Evolutionary conservation across 2,113 vertebrate genomes (phyloP), one percentile per base, ranked within the genome.

Genomic region (Rhadina sibilatrix): DNA sequence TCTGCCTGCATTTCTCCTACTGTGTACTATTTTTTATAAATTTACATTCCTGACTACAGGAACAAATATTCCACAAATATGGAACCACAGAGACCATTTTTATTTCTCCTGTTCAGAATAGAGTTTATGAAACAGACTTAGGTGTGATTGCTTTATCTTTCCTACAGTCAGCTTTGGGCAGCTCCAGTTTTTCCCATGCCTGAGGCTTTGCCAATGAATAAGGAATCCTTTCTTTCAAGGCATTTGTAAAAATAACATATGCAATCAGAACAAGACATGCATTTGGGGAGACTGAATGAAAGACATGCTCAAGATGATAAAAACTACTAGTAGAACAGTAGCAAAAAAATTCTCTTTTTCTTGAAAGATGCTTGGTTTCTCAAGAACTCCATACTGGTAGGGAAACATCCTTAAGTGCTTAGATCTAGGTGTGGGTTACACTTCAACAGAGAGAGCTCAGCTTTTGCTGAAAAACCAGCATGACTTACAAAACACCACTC

Each of bases 11-110:
- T 77, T 89, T 86, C 7, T 72, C 40, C 68, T 75, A 35, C 23
- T 84, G n/a, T 60, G 22, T 33, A 72, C 44, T 83, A 19, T 64
- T 96, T 97, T 96, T 13, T 77, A 89, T 83, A 93, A 83, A 90
- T 89, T 93, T 86, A 27, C 11, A 75, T 87, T 80, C 70, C 47
- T 87, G 27, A 68, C 11, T 89, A 35, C 30, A 83, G 70, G 56
- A 90, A 77, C 24, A 96, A 94, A 93, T 70, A 97, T 87, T 87
- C 42, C 27, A 61, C 42, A 85, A 83, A 63, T 77, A 46, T 13
- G 10, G 25, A 92, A 91, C n/a, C n/a, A 38, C 20, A 50, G 27
- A 83, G 18, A 72, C 4, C 2, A 9, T 20, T 79, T 82, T n/a
- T 57, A 12, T 35, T 80, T 88, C 12, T 91, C 13, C 23, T 70